Conservation (phyloP, 2,113 vertebrate species). For the Alligator mississippiensis region DNA sequence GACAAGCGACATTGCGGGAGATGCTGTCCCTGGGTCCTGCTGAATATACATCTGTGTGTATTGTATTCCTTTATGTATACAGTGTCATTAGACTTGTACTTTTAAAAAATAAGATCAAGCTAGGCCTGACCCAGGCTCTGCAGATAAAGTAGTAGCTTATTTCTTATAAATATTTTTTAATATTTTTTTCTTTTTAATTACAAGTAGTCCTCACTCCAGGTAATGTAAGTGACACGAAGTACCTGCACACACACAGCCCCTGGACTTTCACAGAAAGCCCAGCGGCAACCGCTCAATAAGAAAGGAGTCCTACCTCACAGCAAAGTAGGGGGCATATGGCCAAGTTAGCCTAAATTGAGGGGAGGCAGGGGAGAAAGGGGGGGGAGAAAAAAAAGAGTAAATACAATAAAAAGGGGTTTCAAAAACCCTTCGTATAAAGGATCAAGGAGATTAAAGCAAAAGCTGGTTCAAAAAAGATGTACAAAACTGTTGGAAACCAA, state of each 20-base stretch:
- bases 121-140: slow-evolving; percentile 71
- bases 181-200: slow-evolving; percentile 73
- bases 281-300: slow-evolving; percentile 81
- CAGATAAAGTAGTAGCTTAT: slow-evolving; percentile 77
- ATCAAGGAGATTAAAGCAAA: slow-evolving; percentile 57
- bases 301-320: slow-evolving; percentile 80
- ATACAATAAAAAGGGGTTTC: slow-evolving; percentile 51
- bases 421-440: slow-evolving; percentile 64
- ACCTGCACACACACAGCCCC: slow-evolving; percentile 76
- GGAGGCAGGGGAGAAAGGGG: too few relatives aligned
- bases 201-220: slow-evolving; percentile 77
- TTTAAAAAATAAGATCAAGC: slow-evolving; percentile 75
- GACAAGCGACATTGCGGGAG: background rate
- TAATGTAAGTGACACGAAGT: slow-evolving; percentile 75
- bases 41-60: background rate
- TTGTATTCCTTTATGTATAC: slow-evolving; percentile 26
- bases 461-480: slow-evolving; percentile 64
- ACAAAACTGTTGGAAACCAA: slow-evolving; percentile 62
- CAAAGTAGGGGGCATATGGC: slow-evolving; percentile 72
- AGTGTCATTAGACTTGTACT: slow-evolving; percentile 75
- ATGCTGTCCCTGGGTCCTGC: background rate
- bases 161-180: slow-evolving; percentile 80
- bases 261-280: slow-evolving; percentile 97
- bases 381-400: slow-evolving; percentile 15
- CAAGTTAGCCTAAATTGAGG: slow-evolving; percentile 51